Evolutionary conservation across 1,140 invertebrate species (phyloP).

Genomic region (Periplaneta americana): DNA sequence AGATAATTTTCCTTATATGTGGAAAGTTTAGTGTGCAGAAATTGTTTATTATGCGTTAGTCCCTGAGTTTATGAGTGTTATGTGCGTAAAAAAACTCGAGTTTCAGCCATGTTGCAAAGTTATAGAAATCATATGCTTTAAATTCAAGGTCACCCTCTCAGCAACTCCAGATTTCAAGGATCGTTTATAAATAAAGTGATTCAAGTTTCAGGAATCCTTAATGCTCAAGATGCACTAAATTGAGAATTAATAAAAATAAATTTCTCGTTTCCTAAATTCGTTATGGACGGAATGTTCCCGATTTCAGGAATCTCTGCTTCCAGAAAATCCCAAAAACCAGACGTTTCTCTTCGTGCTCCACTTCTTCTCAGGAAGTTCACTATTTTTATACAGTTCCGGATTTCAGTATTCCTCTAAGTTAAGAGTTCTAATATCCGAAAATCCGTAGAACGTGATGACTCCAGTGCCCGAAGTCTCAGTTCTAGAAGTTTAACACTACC

Average conservation of each 20-base stretch:
- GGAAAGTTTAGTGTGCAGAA: background rate
- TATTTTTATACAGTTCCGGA: background rate
- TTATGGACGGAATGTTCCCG: too few relatives aligned
- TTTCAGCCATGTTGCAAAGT: background rate
- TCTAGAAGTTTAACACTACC: too few relatives aligned
- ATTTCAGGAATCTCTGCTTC: too few relatives aligned
- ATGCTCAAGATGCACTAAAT: background rate
- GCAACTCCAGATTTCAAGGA: background rate
- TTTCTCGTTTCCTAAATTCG: too few relatives aligned
- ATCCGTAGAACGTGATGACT: too few relatives aligned
- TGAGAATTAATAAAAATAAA: too few relatives aligned
- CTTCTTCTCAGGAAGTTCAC: background rate
- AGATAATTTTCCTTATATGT: background rate
- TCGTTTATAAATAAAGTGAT: too few relatives aligned
- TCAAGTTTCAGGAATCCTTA: background rate
- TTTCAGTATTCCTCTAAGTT: background rate
- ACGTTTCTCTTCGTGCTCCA: background rate
- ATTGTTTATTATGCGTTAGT: background rate
- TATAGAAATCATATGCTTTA: background rate
- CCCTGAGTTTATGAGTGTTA: background rate
- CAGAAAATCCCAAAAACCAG: too few relatives aligned
- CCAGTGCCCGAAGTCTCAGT: too few relatives aligned
- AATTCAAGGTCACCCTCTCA: background rate
- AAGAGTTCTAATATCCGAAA: too few relatives aligned
- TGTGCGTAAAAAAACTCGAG: background rate